Percentiles rank a stretch among this genome's conserved stretches.
These are phyloP conservation scores for Neostethus bicornis DNA, from an alignment of 2,797 vertebrate species.

Conservation along the genomic window DNA sequence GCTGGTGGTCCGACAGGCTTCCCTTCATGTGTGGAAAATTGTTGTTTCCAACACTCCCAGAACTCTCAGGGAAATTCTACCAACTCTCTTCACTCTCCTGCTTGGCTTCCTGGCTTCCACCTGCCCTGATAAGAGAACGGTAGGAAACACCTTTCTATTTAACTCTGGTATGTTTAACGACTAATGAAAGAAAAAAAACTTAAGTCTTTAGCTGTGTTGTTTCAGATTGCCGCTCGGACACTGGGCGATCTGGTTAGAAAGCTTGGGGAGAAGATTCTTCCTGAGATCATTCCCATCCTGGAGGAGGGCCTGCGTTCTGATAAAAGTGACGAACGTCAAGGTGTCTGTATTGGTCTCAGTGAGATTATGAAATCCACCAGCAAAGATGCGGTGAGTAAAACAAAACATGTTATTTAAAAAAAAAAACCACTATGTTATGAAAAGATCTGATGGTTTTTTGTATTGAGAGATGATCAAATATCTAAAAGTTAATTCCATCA, in stretches of 20 bases:
- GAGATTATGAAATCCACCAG: slow-evolving; percentile 99
- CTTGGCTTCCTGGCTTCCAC: slow-evolving; percentile 97
- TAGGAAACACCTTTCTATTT: slow-evolving; percentile 50
- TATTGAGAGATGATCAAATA: no score
- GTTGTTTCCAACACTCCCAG: slow-evolving; percentile 97
- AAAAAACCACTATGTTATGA: no score
- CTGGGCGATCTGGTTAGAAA: slow-evolving; percentile 97
- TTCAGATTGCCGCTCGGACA: slow-evolving; percentile 94
- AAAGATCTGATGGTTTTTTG: no score
- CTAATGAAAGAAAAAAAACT: neutral
- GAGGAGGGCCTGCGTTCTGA: slow-evolving; percentile 93
- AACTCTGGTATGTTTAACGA: no score
- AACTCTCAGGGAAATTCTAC: slow-evolving; percentile 94
- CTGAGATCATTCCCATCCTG: slow-evolving; percentile 98
- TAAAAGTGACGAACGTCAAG: slow-evolving; percentile 96
- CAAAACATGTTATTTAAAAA: no score
- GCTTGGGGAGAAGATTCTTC: slow-evolving; percentile 97
- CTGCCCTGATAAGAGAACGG: slow-evolving; percentile 96
- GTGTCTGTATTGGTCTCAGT: slow-evolving; percentile 95
- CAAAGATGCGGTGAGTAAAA: slow-evolving; percentile 88
- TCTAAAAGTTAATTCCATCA: no score
- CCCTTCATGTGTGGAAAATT: slow-evolving; percentile 98
- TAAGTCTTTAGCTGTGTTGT: slow-evolving; percentile 1
- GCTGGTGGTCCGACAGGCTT: slow-evolving; percentile 96
- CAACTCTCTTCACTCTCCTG: slow-evolving; percentile 92